Evolutionary conservation across 1,140 invertebrate genomes (phyloP), one percentile per base, ranked within the genome.

Genomic region (Diorhabda elongata): DNA sequence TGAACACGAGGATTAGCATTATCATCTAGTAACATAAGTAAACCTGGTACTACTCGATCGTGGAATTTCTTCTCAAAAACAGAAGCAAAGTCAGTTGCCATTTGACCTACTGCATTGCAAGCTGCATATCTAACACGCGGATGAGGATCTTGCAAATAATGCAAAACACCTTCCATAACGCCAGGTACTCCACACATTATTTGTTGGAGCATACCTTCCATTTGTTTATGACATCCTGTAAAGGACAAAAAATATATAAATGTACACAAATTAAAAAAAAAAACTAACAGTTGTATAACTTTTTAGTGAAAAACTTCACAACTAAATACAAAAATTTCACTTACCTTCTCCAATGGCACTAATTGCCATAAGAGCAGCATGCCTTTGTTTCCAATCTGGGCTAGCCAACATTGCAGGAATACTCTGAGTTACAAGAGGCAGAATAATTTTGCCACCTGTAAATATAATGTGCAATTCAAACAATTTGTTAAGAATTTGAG

Each of bases 61-160:
- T 99, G 97, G 82, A 97, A 99, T 83, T 98, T 98, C 83, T 98
- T 98, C 82, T 99, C 95, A 77, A 99, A 97, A 5, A 86, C 85
- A 3, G 96, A 96, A 4, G 95, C 95, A 86, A 99, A 99, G 83
- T 99, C 98, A 8, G 96, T 96, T 1, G 96, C 95, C 94, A 99
- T 97, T 84, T 99, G 98, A 9, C 98, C 98, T 56, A 99, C 88
- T n/a, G 97, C 96, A 85, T 99, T 99, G 80, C 98, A 99, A 60
- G 95, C 95, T 43, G 98, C 98, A 79, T 98, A 98, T 58, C 96
- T 86, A 0, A 98, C 96, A 71, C 95, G 84, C 6, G 95, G 94
- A 85, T 98, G 95, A 87, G 92, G 73, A 69, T 77, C 75, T 74
- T 78, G 74, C 11, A 79, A 26, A 60, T 60, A 60, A 57, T 75